Evolutionary conservation across 2,888 invertebrate species (phyloP), one percentile per base, ranked within the genome.

Genomic region (Alentia gelatinosa): DNA sequence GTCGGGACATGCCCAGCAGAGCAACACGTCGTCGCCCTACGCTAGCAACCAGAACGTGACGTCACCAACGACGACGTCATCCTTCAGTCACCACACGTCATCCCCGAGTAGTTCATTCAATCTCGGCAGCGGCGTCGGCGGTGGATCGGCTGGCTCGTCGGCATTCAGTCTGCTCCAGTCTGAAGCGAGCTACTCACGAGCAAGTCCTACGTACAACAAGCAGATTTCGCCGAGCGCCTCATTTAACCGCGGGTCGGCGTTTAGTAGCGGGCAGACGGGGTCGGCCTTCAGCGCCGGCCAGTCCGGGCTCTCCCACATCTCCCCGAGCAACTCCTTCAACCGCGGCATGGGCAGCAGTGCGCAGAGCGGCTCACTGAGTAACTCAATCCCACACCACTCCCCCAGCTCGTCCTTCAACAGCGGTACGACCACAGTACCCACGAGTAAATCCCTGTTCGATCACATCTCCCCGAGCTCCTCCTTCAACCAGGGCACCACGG

Each of bases 71-170:
- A 74, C 83, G 39, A 37, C 83, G 15, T 42, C 47, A 0, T 23
- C 42, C 5, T 42, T 47, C 86, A 86, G 23, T 23, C 86, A 50
- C 9, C 89, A 89, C 23, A 63, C 89, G 26, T n/a, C 89, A 35
- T 63, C 89, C 1, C 89, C 89, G 33, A 89, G 89, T 37, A 89
- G 63, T 26, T 63, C 89, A 63, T 89, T 50, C 37, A 37, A 63
- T 63, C 56, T 9, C 1, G 86, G 86, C 33, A 47, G 47, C n/a
- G 12, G n/a, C 1, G 86, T 42, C 33, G 42, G 47, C n/a, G 12
- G n/a, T 7, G 9, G 26, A 15, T 23, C 83, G 23, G 1, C 83
- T 56, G 30, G 30, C 12, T 19, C 47, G 3, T 74, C 74, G 15
- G 74, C 26, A 5, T 40, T 89, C 68, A 63, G 89, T 26, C 89